Base-by-base conservation (phyloP, 2,113 vertebrate genomes). In the Neolamprologus longior region DNA sequence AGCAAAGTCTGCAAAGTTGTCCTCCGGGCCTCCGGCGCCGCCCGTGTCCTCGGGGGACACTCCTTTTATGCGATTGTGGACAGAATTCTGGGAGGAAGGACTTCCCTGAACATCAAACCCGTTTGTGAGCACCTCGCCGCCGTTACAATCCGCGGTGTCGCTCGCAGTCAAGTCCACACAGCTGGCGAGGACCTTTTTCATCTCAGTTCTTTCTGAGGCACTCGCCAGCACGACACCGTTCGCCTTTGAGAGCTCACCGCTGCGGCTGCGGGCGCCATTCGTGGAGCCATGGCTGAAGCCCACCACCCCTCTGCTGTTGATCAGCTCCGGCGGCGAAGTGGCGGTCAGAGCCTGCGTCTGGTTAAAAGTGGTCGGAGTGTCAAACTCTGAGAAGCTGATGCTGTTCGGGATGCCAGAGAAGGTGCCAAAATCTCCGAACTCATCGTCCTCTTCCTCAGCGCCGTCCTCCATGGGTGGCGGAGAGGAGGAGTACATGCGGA, bases 401-500 rank as follows among this genome's bases (percentile, higher is more conserved):
- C 97, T 97, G 93, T 96, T 96, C 28, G 97, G 96, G 28, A 98
- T 97, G 78, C 96, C 95, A 17, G 98, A 97, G 96, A 99, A 99
- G 14, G 97, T 97, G 82, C 97, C 98, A 52, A 98, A 98, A 91
- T 99, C 98, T 37, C 98, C 98, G 87, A 99, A 99, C 90, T 99
- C 98, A 1, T 98, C 97, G 0, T 99, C 98, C 0, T 99, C 98
- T 1, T 99, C 98, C 58, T 98, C 98, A 0, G 96, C 96, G 28
- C 96, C 97, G 31, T 98, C 98, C 93, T 99, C 98, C 93, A 99
- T 95, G 6, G 98, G 98, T 6, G 99, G 98, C 52, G 98, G 99
- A 17, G 99, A 99, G n/a, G 99, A 99, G 35, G 98, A 98, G 91
- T 98, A 99, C 95, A 99, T 97, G 92, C 97, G 98, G 93, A 98